Evolutionary conservation across 2,113 vertebrate species (phyloP).

Genomic region (Phylloscopus whistleri): DNA sequence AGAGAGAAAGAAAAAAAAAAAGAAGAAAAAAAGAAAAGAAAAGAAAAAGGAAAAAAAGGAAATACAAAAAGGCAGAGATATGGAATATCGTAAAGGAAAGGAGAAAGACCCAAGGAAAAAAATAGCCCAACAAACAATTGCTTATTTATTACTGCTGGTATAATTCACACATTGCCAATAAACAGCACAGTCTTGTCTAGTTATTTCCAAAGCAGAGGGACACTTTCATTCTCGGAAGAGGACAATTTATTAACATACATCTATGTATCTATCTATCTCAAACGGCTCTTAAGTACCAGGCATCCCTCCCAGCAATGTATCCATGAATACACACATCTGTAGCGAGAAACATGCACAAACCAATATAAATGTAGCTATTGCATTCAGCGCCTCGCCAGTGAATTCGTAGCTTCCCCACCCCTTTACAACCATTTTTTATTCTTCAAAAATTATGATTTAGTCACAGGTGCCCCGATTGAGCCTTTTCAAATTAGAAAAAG

Average conservation of each 20-base stretch:
- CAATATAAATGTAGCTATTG: neutral
- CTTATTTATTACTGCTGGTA: slow-evolving; percentile 65
- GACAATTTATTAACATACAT: neutral
- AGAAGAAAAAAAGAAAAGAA: rapidly evolving
- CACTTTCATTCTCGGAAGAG: neutral
- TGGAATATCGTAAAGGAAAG: neutral
- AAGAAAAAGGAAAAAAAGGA: too few relatives aligned
- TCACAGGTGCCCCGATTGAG: slow-evolving; percentile 60
- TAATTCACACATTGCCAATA: slow-evolving; percentile 43
- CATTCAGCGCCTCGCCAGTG: neutral
- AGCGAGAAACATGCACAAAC: neutral
- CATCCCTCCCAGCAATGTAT: neutral
- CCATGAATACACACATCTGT: neutral
- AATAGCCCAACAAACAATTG: neutral
- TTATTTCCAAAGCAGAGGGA: slow-evolving; percentile 33
- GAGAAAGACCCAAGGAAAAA: neutral
- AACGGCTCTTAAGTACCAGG: neutral
- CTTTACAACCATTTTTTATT: neutral
- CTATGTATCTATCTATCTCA: neutral
- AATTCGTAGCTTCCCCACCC: neutral
- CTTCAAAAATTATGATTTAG: slow-evolving; percentile 30
- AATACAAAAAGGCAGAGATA: neutral
- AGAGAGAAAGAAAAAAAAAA: rapidly evolving
- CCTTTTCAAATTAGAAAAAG: slow-evolving; percentile 39
- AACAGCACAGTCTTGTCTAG: slow-evolving; percentile 53